Percentiles rank a stretch among this genome's conserved stretches.
Evolutionary conservation across 2,888 invertebrate species (phyloP).

Genomic region (Idaea straminata): DNA sequence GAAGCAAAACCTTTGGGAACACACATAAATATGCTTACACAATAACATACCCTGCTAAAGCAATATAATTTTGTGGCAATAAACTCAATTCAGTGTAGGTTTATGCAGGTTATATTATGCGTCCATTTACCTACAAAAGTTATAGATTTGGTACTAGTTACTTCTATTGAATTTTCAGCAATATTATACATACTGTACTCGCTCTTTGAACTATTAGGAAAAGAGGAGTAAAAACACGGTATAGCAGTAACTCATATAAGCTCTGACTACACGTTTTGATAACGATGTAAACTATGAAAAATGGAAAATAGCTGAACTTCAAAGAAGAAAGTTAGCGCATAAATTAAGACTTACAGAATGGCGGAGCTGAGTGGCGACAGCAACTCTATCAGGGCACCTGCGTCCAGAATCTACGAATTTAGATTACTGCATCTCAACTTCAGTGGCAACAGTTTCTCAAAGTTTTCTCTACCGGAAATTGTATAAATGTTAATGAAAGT

Average conservation of each 20-base stretch:
- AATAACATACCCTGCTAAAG: background rate
- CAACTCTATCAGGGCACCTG: slow-evolving; percentile 63
- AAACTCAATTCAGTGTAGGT: background rate
- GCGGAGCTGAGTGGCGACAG: slow-evolving; percentile 40
- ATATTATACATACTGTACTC: background rate
- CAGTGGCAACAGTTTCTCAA: slow-evolving; percentile 47
- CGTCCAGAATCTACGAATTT: slow-evolving; percentile 57
- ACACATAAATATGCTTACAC: background rate
- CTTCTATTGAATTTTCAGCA: background rate
- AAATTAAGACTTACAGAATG: slow-evolving; percentile 56
- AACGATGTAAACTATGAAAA: slow-evolving; percentile 30
- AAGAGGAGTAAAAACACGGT: background rate
- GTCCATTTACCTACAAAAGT: background rate
- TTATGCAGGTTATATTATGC: background rate
- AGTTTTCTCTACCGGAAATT: slow-evolving; percentile 66
- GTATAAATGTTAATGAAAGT: slow-evolving; percentile 78
- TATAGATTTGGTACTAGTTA: background rate
- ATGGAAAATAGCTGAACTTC: slow-evolving; percentile 30
- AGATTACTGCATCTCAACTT: slow-evolving; percentile 66
- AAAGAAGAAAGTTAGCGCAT: slow-evolving; percentile 51
- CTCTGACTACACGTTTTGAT: slow-evolving; percentile 5
- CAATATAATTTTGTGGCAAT: background rate
- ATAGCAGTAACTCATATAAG: slow-evolving; percentile 14
- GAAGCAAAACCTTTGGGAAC: background rate
- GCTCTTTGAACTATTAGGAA: background rate